These are phyloP conservation scores for Meiosimyza platycephala DNA, from an alignment of 2,888 invertebrate genomes.

Conservation along the genomic window DNA sequence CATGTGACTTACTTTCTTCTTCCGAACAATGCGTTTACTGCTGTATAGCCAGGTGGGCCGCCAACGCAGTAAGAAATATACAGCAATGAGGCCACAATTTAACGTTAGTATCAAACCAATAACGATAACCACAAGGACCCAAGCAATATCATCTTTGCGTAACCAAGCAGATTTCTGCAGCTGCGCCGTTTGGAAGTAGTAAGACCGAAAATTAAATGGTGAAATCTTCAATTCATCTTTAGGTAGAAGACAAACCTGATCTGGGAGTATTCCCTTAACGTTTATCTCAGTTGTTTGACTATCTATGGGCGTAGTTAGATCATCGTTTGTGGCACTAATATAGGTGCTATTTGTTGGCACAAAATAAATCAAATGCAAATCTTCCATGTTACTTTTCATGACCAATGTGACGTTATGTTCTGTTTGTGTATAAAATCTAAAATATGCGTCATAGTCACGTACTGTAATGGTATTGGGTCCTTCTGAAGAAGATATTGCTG, in stretches of 20 bases:
- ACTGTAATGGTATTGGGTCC: background rate
- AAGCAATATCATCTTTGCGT: conserved; percentile 31
- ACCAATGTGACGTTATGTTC: conserved; percentile 17
- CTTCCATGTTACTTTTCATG: background rate
- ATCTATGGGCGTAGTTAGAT: background rate
- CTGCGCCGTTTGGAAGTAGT: conserved; percentile 23
- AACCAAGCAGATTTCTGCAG: conserved; percentile 48
- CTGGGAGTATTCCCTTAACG: conserved; percentile 40
- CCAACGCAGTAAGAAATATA: conserved; percentile 45
- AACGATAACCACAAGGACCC: conserved; percentile 46
- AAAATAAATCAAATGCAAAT: conserved; percentile 32
- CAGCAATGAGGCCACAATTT: conserved; percentile 48
- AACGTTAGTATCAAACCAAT: conserved; percentile 45
- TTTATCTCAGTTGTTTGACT: background rate
- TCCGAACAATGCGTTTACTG: conserved; percentile 45
- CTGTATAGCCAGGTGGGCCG: conserved; percentile 50
- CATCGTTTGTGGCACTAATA: background rate
- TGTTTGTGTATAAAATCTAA: conserved; percentile 11
- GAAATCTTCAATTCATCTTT: conserved; percentile 39
- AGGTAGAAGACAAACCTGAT: conserved; percentile 50
- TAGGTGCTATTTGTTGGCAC: background rate
- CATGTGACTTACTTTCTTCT: conserved; percentile 36
- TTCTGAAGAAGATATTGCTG: background rate
- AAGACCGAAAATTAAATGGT: conserved; percentile 55
- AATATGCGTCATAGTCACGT: conserved; percentile 26